Conservation (phyloP, 2,113 vertebrate species). For the Serinus canaria region DNA sequence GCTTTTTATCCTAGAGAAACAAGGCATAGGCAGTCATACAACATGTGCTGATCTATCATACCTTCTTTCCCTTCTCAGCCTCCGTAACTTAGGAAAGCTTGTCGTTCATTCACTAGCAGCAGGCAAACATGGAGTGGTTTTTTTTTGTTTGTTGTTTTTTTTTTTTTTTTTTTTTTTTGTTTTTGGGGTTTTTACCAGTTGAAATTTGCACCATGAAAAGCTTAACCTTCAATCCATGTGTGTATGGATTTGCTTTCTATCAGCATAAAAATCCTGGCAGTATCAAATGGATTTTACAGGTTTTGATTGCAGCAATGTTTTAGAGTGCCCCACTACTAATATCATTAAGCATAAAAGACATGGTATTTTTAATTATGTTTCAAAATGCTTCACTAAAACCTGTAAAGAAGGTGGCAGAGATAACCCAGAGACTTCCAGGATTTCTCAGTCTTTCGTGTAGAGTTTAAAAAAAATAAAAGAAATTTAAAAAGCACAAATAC, state of each 20-base stretch:
- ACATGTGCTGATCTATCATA: not conserved
- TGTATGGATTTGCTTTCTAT: not conserved
- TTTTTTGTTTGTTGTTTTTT: not conserved
- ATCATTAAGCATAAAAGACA: not conserved
- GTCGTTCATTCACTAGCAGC: not conserved
- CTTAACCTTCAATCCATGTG: not conserved
- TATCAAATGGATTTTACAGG: not conserved
- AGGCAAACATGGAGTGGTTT: not conserved
- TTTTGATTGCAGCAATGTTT: not conserved
- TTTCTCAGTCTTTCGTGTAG: not conserved
- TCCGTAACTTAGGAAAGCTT: not conserved
- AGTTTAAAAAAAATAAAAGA: not conserved
- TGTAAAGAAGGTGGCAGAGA: not conserved
- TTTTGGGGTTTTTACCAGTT: not conserved
- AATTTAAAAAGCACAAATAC: not conserved
- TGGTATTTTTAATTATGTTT: not conserved
- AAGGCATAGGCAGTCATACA: not conserved
- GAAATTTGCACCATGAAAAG: not conserved
- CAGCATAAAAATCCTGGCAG: not conserved
- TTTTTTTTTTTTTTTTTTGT: not conserved
- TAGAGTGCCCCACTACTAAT: not conserved
- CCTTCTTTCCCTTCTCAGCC: not conserved
- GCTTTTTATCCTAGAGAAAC: not conserved
- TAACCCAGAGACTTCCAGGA: not conserved
- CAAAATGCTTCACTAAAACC: not conserved